A percentile compares a stretch with the other conserved stretches of the same genome.
phyloP scores from a whole-genome alignment of 2,797 vertebrate genomes.

The Uromys caudimaculatus region DNA sequence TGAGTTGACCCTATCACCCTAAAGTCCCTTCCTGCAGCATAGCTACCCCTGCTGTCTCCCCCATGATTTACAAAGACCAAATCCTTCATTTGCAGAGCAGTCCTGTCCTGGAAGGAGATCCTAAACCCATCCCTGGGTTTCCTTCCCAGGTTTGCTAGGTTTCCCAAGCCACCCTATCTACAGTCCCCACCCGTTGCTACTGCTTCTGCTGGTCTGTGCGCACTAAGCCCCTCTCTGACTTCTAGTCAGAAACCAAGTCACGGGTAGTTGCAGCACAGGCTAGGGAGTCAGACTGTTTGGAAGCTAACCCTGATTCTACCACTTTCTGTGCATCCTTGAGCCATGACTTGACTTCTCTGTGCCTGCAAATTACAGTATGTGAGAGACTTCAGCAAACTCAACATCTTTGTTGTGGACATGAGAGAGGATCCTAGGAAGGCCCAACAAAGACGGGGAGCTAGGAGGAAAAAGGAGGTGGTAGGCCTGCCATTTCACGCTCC shows the following conservation, averaged over 20 bases:
- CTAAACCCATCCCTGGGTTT: not conserved
- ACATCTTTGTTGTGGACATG: not conserved
- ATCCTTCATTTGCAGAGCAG: accelerated
- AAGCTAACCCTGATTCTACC: not conserved
- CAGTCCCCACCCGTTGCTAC: not conserved
- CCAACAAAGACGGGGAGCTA: accelerated
- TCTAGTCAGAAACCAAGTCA: not conserved
- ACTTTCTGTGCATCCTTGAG: not conserved
- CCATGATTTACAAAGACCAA: too few relatives aligned
- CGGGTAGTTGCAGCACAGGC: accelerated
- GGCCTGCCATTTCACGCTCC: accelerated
- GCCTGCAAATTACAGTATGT: not conserved
- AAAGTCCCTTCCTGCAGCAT: not conserved
- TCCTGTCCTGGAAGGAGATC: accelerated
- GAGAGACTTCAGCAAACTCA: not conserved
- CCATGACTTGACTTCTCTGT: not conserved
- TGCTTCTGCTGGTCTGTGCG: accelerated
- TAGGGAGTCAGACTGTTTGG: accelerated
- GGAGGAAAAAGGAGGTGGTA: not conserved
- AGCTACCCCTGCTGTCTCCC: too few relatives aligned
- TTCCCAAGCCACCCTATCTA: too few relatives aligned
- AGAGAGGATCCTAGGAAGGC: not conserved
- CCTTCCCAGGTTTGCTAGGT: not conserved
- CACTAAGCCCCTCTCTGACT: accelerated
- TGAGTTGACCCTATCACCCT: not conserved